Base-by-base conservation (phyloP, 2,888 invertebrate species). In the Drosophila aldrichi region DNA sequence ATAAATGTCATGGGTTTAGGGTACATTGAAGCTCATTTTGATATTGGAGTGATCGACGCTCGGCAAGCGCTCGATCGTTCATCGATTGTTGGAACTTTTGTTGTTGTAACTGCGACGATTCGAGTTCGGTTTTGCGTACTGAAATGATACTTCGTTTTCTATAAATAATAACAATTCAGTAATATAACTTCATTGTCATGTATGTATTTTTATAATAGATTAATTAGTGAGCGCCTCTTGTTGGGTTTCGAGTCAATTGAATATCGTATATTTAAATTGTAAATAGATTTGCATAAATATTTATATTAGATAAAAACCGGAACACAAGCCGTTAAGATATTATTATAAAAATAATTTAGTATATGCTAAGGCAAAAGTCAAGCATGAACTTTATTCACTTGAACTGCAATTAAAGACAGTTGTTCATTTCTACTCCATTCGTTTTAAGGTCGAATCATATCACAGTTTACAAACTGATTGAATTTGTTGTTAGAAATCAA, bases 381-480 rank as follows among this genome's bases (percentile, higher is more conserved):
- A 8, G 29, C 48, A 29, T 18, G 29, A 48, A 32, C 48, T 29
- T 9, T 16, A 48, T 48, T 29, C 9, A 10, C 29, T 29, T 18
- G 2, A 49, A 4, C 22, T 49, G 48, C 48, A 29, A 3, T 32
- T 32, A 3, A 29, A 18, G 29, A 32, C n/a, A 61, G 34, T 56
- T 64, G 49, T 49, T n/a, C 12, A 18, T 32, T 18, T 18, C 32
- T 32, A 32, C 20, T 49, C 20, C 54, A 70, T 60, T 54, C 32
- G 54, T 38, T 55, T 51, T n/a, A 18, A 52, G 61, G 68, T 61
- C 55, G 61, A 73, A 55, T 73, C 55, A 57, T 78, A 78, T 77
- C 74, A 78, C 78, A 76, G 68, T 69, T 46, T 40, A 67, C 40
- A 66, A 66, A 66, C 46, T 66, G 66, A 55, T 41, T 44, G 44